These are phyloP conservation scores for Prochilodus magdalenae DNA, from an alignment of 2,113 vertebrate genomes.

Conservation along the genomic window DNA sequence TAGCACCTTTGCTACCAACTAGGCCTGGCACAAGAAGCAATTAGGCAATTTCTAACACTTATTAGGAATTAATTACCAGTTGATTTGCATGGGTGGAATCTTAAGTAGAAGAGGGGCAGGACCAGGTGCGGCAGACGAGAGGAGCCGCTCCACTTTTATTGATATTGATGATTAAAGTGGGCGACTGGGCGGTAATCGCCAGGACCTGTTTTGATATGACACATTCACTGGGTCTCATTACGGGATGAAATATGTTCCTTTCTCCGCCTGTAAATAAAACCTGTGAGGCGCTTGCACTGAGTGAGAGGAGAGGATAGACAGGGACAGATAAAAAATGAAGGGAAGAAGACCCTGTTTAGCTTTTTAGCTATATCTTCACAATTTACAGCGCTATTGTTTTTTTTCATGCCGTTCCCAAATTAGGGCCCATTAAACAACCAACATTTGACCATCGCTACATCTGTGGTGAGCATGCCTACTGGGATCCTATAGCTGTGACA, in stretches of 20 bases:
- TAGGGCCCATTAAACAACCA: too few relatives aligned
- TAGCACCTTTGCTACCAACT: slow-evolving; percentile 58
- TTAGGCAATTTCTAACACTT: slow-evolving; percentile 66
- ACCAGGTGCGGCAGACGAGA: slow-evolving; percentile 19
- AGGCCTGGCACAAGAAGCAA: slow-evolving; percentile 60
- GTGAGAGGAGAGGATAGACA: not conserved
- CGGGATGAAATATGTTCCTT: slow-evolving; percentile 41
- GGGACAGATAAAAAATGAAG: not conserved
- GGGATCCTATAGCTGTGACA: too few relatives aligned
- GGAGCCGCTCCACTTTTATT: slow-evolving; percentile 48
- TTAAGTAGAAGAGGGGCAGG: slow-evolving; percentile 55
- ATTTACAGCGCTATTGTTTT: too few relatives aligned
- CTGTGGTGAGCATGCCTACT: too few relatives aligned
- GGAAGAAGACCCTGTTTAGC: not conserved
- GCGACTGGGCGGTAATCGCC: slow-evolving; percentile 50
- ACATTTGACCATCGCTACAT: too few relatives aligned
- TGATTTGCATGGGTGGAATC: slow-evolving; percentile 63
- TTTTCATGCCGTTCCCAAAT: too few relatives aligned
- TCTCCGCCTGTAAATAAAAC: slow-evolving; percentile 20
- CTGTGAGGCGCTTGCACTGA: not conserved
- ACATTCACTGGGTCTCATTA: slow-evolving; percentile 34
- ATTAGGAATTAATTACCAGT: slow-evolving; percentile 71
- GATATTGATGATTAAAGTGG: slow-evolving; percentile 61
- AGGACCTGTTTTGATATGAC: slow-evolving; percentile 43
- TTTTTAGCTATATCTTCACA: not conserved